Evolutionary conservation across 2,113 vertebrate species (phyloP), one percentile per base, ranked within the genome.

Genomic region (Cercocebus atys): DNA sequence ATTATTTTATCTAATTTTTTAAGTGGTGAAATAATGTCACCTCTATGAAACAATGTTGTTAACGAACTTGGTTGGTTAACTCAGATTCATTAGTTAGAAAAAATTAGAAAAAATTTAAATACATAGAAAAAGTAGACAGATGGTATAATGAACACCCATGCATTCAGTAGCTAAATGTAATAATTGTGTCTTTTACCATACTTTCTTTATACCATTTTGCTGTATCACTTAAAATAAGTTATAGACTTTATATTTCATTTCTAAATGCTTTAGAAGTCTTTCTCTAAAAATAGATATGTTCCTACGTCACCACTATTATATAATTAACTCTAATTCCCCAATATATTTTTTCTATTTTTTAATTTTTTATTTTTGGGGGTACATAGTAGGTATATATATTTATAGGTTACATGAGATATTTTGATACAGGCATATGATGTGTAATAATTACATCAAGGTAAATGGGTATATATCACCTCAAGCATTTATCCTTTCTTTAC

Each of bases 201-300:
- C 45, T 76, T 95, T 30, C 70, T 75, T 52, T 92, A 52, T 79
- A 55, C 9, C 25, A 75, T 92, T 52, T 88, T 85, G 35, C 47
- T 96, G 6, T 52, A 93, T 83, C 80, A 95, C 87, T 83, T 95
- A 66, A 96, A 92, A 92, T 88, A 79, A 79, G 35, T 64, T 50
- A 70, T 16, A 88, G 27, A 50, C 10, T 73, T 96, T 81, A 52
- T 81, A 76, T n/a, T 73, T 81, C 17, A n/a, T 68, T 30, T 47
- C 16, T 23, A 94, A 96, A 76, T 81, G 8, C 55, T 78, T 78
- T 38, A 72, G 59, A 92, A 88, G 16, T 8, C 20, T 38, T 70
- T 85, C 9, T 84, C 66, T 20, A 22, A n/a, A 84, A 90, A 83
- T 66, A 88, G n/a, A 80, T 38, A 40, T 61, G 45, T 95, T 72